Evolutionary conservation across 2,797 vertebrate species (phyloP), one percentile per base, ranked within the genome.

Genomic region (Paguma larvata): DNA sequence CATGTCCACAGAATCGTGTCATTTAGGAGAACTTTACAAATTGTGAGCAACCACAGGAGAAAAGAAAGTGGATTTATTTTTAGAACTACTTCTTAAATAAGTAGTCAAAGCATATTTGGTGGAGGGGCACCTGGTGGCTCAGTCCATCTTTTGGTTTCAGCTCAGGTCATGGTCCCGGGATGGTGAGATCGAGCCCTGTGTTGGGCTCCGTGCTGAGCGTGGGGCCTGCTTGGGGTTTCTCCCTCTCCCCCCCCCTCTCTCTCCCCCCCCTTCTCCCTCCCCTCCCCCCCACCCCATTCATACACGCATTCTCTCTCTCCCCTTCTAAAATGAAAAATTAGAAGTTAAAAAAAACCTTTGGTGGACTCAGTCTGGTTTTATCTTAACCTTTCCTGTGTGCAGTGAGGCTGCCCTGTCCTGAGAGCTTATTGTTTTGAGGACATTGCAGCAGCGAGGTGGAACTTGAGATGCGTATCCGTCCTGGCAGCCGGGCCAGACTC

Each of bases 21-120:
- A 6, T 83, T 90, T 51, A 78, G 65, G 80, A 75, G 56, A 93
- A 34, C 27, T 82, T 92, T 77, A 46, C 85, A 91, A 62, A 88
- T 88, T 89, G 9, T 73, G n/a, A 96, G 46, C 38, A 83, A 32
- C 27, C 56, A 86, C 5, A 83, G 62, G 4, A 94, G 59, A 10
- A 79, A 25, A 56, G 62, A 30, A 65, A 6, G 10, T 84, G 25
- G 48, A 27, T 65, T 80, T 46, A 41, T 63, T 63, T 84, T 83
- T 80, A 91, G 79, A 91, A 94, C 70, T 68, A 87, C 30, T 89
- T 59, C 25, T 41, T 86, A 23, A 14, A 5, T 72, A 80, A 72
- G 41, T 75, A 82, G 46, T 67, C 62, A 75, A 51, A 79, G 62
- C 23, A n/a, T 70, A 53, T 18, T 68, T 79, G n/a, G 34, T 68